Conservation (phyloP, 2,888 invertebrate genomes). For the Schrankia costaestrigalis region DNA sequence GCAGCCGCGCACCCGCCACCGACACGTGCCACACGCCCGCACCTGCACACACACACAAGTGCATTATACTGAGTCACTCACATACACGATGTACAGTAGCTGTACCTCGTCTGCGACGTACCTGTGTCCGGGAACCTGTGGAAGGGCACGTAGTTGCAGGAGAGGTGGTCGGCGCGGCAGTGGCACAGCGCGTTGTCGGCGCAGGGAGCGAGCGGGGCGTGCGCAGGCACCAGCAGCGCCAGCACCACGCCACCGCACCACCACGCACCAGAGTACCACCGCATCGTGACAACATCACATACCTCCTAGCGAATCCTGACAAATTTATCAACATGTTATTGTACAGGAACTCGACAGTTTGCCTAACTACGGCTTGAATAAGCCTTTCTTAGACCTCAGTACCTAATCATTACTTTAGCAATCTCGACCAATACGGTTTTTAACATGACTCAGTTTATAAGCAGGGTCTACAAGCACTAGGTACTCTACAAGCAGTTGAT, state of each 20-base stretch:
- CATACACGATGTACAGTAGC: neutral
- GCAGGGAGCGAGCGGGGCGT: slow-evolving; percentile 31
- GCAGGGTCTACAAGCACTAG: too few relatives aligned
- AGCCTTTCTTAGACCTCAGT: too few relatives aligned
- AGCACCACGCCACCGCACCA: slow-evolving; percentile 11
- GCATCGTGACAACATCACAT: too few relatives aligned
- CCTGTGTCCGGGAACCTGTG: slow-evolving; percentile 56
- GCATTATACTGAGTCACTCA: neutral
- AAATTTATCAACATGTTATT: too few relatives aligned
- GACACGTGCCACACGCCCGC: slow-evolving; percentile 84
- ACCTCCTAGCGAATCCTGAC: too few relatives aligned
- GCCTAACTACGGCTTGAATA: too few relatives aligned
- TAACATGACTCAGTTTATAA: too few relatives aligned
- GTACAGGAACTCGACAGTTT: too few relatives aligned
- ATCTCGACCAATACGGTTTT: too few relatives aligned
- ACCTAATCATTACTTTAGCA: too few relatives aligned
- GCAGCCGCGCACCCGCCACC: slow-evolving; percentile 80
- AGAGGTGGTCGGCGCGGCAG: slow-evolving; percentile 54
- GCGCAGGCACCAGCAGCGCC: slow-evolving; percentile 14
- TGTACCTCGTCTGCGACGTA: slow-evolving; percentile 6
- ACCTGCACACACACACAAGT: slow-evolving; percentile 24
- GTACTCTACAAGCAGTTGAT: too few relatives aligned
- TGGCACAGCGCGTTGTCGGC: slow-evolving; percentile 40
- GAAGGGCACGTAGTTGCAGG: slow-evolving; percentile 55
- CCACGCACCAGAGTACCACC: slow-evolving; percentile 1